Base-by-base conservation (phyloP, 1,140 invertebrate genomes). In the Acromyrmex heyeri region DNA sequence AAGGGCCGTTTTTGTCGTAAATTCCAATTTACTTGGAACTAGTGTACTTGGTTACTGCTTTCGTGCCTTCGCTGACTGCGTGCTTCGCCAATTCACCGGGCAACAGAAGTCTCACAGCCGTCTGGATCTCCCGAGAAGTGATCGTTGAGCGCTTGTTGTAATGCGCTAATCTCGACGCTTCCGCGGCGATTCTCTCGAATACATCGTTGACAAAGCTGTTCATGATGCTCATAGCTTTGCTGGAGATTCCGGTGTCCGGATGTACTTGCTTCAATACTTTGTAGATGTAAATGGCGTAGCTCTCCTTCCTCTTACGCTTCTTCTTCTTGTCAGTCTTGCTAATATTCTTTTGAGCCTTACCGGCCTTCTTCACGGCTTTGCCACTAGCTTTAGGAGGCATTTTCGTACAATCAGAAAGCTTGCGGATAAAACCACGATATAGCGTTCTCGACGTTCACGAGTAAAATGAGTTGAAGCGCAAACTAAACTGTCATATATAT, bases 241-340 rank as follows among this genome's bases (percentile, higher is more conserved):
- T 91, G 78, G 95, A 96, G 18, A 96, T 95, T 50, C 96, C 96
- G 62, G 95, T 95, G 77, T 97, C 96, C 62, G 96, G 96, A 88
- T 96, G 96, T 10, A 97, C 97, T 93, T 97, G 96, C 89, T 97
- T 97, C 91, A 98, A 90, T 24, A 98, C 95, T 91, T 97, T 97
- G 95, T 97, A 97, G 50, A 97, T 96, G 94, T 97, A 97, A 78
- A 97, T 96, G 2, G 96, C 96, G 95, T 97, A 98, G 85, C 95
- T 96, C 91, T 97, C 96, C 95, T 96, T 97, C 95, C 96, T 96
- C 94, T 93, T 93, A 86, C 95, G 96, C 72, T 95, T 96, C 95
- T 92, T 96, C 88, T 96, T 96, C 94, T 95, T 96, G 77, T 96
- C 95, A 7, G 90, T 93, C 83, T 96, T 96, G 24, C 94, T 95